A percentile compares a stretch with the other conserved stretches of the same genome.
phyloP scores from a whole-genome alignment of 2,113 vertebrate species.

The Mastomys coucha region DNA sequence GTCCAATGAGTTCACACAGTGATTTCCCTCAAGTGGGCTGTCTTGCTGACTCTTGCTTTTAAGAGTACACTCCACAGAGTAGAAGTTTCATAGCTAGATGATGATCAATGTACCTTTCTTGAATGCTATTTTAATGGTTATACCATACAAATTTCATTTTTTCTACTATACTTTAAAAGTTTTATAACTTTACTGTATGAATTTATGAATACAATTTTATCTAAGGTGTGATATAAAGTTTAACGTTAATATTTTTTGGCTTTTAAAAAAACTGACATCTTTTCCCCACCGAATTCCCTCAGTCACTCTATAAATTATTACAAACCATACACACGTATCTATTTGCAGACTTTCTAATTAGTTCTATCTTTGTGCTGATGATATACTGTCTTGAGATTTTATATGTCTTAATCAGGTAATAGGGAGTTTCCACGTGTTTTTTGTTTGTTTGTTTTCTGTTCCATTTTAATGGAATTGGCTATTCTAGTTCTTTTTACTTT shows the following conservation, averaged over 20 bases:
- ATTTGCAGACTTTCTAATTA: background rate
- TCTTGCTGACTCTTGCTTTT: background rate
- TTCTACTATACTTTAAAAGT: background rate
- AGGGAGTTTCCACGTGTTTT: background rate
- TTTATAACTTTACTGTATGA: background rate
- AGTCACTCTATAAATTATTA: background rate
- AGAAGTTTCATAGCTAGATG: background rate
- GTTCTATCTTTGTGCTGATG: background rate
- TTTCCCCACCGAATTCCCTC: background rate
- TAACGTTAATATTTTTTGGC: background rate
- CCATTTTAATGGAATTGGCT: background rate
- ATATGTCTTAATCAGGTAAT: background rate
- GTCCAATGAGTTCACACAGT: background rate
- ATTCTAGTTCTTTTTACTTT: background rate
- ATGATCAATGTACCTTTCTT: background rate
- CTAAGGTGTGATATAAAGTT: background rate
- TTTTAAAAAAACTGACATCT: background rate
- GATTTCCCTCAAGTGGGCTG: background rate
- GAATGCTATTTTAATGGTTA: background rate
- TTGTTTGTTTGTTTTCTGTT: background rate
- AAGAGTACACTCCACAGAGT: background rate
- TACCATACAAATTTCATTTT: background rate
- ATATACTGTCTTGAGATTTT: background rate
- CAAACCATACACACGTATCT: background rate
- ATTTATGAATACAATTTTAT: background rate